Percentiles rank a stretch among this genome's conserved stretches.
phyloP scores from a whole-genome alignment of 2,113 vertebrate species.

The Odocoileus hemionus region DNA sequence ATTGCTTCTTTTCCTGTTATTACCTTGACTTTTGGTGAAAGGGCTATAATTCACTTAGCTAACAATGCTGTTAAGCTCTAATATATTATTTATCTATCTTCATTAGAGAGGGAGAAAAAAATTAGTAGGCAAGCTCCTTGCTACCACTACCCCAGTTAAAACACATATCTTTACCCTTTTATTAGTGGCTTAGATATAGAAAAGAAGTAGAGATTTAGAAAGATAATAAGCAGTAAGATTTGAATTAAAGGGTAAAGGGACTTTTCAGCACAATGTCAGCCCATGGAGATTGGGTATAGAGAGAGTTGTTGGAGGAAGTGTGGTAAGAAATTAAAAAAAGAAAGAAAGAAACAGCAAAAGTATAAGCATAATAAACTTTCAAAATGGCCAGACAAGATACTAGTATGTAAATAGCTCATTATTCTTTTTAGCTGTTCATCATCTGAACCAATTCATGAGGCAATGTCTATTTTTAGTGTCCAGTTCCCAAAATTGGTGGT shows the following conservation, averaged over 20 bases:
- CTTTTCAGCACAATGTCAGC: background rate
- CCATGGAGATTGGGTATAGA: background rate
- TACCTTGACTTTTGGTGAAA: background rate
- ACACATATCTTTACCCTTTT: background rate
- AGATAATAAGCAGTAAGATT: background rate
- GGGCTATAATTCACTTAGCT: slow-evolving; percentile 20
- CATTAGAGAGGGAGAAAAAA: slow-evolving; percentile 40
- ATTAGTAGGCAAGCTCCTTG: slow-evolving; percentile 41
- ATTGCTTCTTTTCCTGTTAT: background rate
- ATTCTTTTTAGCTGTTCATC: background rate
- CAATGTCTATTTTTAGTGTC: background rate
- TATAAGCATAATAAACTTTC: background rate
- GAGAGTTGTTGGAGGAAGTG: background rate
- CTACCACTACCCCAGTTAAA: background rate
- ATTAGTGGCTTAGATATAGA: background rate
- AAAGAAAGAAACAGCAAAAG: background rate
- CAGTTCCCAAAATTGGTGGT: background rate
- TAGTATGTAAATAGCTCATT: background rate
- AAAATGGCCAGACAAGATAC: background rate
- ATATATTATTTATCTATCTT: slow-evolving; percentile 40
- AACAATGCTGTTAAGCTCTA: slow-evolving; percentile 30
- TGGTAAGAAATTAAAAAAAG: background rate
- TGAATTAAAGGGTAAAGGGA: background rate
- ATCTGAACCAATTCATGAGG: background rate
- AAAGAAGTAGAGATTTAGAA: background rate